These are phyloP conservation scores for Dicerorhinus sumatrensis DNA, from an alignment of 2,113 vertebrate species.

Conservation along the genomic window DNA sequence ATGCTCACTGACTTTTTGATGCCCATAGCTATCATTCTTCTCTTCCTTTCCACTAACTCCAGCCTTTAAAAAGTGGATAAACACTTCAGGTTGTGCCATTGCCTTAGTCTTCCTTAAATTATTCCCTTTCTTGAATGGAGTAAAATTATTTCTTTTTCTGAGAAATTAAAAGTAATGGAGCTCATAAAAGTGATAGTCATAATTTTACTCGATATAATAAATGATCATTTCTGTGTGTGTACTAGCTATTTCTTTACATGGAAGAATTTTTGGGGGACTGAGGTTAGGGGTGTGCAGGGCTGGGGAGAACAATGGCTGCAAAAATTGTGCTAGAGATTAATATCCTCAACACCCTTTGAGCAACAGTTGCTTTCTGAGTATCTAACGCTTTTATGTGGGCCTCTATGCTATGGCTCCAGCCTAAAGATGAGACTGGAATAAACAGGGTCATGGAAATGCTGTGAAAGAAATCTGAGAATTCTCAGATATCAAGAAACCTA, in stretches of 20 bases:
- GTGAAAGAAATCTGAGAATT: background rate
- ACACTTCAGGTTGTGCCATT: background rate
- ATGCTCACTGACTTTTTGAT: background rate
- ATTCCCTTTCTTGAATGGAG: background rate
- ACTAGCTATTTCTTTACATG: background rate
- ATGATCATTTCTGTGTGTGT: background rate
- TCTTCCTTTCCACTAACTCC: background rate
- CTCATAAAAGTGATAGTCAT: background rate
- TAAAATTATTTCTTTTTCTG: background rate
- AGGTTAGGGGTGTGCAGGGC: background rate
- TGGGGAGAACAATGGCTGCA: background rate
- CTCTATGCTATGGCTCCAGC: background rate
- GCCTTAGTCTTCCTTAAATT: background rate
- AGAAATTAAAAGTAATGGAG: background rate
- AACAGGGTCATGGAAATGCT: background rate
- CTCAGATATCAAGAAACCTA: background rate
- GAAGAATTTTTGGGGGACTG: background rate
- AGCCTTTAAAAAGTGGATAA: background rate
- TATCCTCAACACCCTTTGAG: background rate
- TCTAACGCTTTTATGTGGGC: background rate
- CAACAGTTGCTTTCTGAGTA: background rate
- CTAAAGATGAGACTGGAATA: background rate
- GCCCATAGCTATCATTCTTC: background rate
- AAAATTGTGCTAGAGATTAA: background rate
- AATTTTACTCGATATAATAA: background rate